These are phyloP conservation scores for Hirtodrosophila histrioides DNA, from an alignment of 2,888 invertebrate species.

Conservation along the genomic window DNA sequence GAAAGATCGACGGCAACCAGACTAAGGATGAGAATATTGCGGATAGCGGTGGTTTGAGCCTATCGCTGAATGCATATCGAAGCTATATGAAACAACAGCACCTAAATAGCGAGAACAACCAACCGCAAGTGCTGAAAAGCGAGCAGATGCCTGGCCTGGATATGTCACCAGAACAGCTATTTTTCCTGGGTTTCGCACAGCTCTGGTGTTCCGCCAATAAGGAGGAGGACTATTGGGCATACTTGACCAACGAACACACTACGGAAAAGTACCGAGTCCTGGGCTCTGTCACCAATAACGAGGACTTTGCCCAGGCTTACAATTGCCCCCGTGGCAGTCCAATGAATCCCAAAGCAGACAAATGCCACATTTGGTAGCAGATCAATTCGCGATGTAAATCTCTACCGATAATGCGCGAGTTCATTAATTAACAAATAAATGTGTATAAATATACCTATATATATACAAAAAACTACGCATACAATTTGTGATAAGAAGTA, in stretches of 20 bases:
- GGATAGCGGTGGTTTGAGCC: slow-evolving; percentile 78
- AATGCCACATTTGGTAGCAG: slow-evolving; percentile 79
- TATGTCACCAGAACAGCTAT: slow-evolving; percentile 80
- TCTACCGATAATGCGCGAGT: slow-evolving; percentile 27
- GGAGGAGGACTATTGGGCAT: slow-evolving; percentile 79
- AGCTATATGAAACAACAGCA: slow-evolving; percentile 61
- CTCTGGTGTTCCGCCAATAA: slow-evolving; percentile 80
- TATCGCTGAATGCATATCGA: slow-evolving; percentile 74
- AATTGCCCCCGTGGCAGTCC: slow-evolving; percentile 74
- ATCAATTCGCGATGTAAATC: slow-evolving; percentile 7
- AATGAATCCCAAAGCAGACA: slow-evolving; percentile 75
- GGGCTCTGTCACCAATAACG: slow-evolving; percentile 78
- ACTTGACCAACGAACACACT: slow-evolving; percentile 74
- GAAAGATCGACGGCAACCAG: slow-evolving; percentile 72
- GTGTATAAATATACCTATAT: slow-evolving; percentile 13
- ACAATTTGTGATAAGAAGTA: slow-evolving; percentile 12
- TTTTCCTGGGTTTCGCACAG: slow-evolving; percentile 81
- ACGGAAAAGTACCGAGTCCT: slow-evolving; percentile 81
- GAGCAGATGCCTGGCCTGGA: slow-evolving; percentile 81
- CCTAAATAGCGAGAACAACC: slow-evolving; percentile 9
- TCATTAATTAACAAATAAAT: slow-evolving; percentile 16
- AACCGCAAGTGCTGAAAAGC: slow-evolving; percentile 24
- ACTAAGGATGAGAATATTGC: slow-evolving; percentile 82
- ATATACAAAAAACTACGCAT: slow-evolving; percentile 22
- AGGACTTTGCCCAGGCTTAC: slow-evolving; percentile 76